Evolutionary conservation across 1,140 invertebrate genomes (phyloP), one percentile per base, ranked within the genome.

Genomic region (Thaumetopoea pityocampa): DNA sequence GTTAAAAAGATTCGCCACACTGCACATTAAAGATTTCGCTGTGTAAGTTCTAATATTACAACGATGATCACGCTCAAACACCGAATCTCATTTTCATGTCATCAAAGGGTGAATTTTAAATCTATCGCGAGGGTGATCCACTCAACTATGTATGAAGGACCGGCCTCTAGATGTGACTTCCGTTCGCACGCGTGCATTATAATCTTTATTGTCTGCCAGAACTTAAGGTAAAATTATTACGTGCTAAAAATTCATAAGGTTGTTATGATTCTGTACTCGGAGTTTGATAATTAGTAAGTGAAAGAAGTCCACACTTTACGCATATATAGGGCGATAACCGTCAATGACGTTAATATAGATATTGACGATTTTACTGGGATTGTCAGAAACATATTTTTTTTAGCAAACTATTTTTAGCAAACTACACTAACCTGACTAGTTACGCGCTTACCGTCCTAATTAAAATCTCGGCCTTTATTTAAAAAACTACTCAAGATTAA

Each of bases 121-220:
- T 74, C 65, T 32, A 34, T 41, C 44, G 45, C 41, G 51, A 65
- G 64, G 71, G 62, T 56, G 50, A 58, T 36, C 42, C 55, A 67
- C 61, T 77, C 57, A 74, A 72, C 61, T 72, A 79, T 79, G 71
- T 73, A 79, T 76, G 68, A 79, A 70, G 64, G 61, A 64, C 62
- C 60, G 54, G 46, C 42, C 58, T 58, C 61, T 51, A 43, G 27
- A 37, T 41, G 50, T 45, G 58, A 58, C 42, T 51, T 73, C 64
- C 66, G 66, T 56, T 52, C 50, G 55, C 47, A 67, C 64, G 63
- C 66, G 70, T 71, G 71, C 58, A 42, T 54, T 67, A 64, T 61
- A 61, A 44, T 56, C 53, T 38, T 69, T 53, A 65, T 72, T 74
- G 59, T 68, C 53, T 63, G 58, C 51, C 47, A 51, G 47, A 69